Evolutionary conservation across 2,888 invertebrate genomes (phyloP).

Genomic region (Arge pagana): DNA sequence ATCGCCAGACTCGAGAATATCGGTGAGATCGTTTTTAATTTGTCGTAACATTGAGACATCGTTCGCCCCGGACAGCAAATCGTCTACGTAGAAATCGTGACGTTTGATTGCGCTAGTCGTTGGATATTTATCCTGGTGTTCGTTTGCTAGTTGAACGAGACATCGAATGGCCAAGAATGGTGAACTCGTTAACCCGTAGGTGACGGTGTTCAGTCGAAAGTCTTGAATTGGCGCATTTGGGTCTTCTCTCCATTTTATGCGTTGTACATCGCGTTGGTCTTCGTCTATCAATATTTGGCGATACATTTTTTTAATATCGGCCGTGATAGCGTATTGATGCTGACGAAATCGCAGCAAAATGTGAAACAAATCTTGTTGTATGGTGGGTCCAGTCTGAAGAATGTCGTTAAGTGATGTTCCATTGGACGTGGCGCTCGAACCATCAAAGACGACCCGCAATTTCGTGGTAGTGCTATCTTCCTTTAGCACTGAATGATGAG

Average conservation of each 20-base stretch:
- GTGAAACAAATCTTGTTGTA: conserved; percentile 25
- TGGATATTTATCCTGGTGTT: conserved; percentile 14
- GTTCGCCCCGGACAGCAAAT: background rate
- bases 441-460: conserved; percentile 29
- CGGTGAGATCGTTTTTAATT: background rate
- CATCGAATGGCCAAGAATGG: conserved; percentile 26
- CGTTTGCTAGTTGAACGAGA: conserved; percentile 1
- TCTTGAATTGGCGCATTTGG: conserved; percentile 1
- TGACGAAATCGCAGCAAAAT: conserved; percentile 26
- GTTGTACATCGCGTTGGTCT: conserved; percentile 23
- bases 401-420: conserved; percentile 27
- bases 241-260: conserved; percentile 22
- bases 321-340: conserved; percentile 23
- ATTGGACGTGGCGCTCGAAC: conserved; percentile 23
- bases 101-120: conserved; percentile 7
- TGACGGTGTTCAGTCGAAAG: conserved; percentile 23
- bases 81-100: conserved; percentile 10
- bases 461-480: conserved; percentile 26
- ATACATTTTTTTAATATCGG: conserved; percentile 31
- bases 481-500: conserved; percentile 29
- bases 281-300: conserved; percentile 24
- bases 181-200: conserved; percentile 23
- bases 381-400: conserved; percentile 26
- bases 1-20: background rate
- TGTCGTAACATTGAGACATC: background rate